phyloP scores from a whole-genome alignment of 2,113 vertebrate species.

The Burhinus oedicnemus region DNA sequence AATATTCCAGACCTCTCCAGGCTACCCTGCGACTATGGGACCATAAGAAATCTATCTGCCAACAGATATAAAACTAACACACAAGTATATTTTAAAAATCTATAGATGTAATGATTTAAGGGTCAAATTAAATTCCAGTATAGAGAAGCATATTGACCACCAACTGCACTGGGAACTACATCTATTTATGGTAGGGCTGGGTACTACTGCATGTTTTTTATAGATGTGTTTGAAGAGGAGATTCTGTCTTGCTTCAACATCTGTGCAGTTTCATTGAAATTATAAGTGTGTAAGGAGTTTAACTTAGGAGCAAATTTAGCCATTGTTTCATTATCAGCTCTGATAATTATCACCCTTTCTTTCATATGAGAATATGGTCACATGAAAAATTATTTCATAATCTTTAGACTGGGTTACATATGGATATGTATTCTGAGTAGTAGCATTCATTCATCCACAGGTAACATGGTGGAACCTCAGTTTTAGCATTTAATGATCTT shows the following conservation, averaged over 20 bases:
- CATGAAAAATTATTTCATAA: background rate
- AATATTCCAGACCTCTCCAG: background rate
- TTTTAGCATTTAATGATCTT: background rate
- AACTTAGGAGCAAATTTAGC: background rate
- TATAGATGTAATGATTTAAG: background rate
- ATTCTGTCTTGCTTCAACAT: background rate
- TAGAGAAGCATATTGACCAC: background rate
- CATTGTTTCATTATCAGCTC: background rate
- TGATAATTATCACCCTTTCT: background rate
- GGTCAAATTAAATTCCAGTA: background rate
- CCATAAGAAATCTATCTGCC: conserved; percentile 30
- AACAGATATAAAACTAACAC: conserved; percentile 7
- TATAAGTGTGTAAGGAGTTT: accelerated
- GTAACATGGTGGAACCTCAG: background rate
- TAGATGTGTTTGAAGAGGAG: background rate
- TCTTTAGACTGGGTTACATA: background rate
- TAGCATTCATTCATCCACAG: background rate
- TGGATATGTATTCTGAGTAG: background rate
- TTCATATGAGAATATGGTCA: background rate
- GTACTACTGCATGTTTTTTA: background rate
- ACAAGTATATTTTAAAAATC: background rate
- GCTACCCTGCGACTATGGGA: background rate
- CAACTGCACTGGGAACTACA: background rate
- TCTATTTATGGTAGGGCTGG: background rate
- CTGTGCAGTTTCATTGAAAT: background rate